Percentiles rank a stretch among this genome's conserved stretches.
phyloP scores from a whole-genome alignment of 2,113 vertebrate genomes.

The Mustela lutreola region DNA sequence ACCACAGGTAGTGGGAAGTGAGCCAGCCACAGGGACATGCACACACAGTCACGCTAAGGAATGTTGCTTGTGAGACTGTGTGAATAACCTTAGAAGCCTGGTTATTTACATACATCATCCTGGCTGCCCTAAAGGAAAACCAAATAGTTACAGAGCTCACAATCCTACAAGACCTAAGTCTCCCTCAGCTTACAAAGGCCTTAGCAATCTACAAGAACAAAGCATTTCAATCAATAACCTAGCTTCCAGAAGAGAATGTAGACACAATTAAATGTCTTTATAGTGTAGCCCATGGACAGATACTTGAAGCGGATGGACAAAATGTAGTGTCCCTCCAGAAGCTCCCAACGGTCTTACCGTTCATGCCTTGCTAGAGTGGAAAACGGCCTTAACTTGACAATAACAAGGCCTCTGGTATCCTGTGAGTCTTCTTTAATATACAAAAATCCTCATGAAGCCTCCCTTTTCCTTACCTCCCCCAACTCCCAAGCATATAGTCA shows the following conservation, averaged over 20 bases:
- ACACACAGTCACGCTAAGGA: not conserved
- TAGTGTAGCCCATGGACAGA: not conserved
- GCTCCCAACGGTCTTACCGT: not conserved
- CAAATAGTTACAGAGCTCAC: not conserved
- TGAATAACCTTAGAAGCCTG: not conserved
- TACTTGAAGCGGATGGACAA: not conserved
- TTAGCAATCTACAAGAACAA: not conserved
- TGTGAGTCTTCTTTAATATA: no score
- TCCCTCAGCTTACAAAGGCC: not conserved
- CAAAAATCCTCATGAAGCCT: no score
- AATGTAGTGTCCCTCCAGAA: not conserved
- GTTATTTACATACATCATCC: not conserved
- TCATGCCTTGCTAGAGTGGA: not conserved
- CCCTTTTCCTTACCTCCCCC: not conserved
- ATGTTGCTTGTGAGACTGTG: not conserved
- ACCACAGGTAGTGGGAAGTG: no score
- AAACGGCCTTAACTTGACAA: not conserved
- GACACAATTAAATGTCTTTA: not conserved
- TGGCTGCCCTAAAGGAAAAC: not conserved
- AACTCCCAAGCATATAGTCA: not conserved
- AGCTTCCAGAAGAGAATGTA: not conserved
- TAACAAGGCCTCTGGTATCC: not conserved
- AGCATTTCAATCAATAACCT: not conserved
- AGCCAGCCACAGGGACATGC: not conserved
- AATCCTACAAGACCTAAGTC: not conserved